Evolutionary conservation across 2,888 invertebrate species (phyloP), one percentile per base, ranked within the genome.

Genomic region (Hypolimnas misippus): DNA sequence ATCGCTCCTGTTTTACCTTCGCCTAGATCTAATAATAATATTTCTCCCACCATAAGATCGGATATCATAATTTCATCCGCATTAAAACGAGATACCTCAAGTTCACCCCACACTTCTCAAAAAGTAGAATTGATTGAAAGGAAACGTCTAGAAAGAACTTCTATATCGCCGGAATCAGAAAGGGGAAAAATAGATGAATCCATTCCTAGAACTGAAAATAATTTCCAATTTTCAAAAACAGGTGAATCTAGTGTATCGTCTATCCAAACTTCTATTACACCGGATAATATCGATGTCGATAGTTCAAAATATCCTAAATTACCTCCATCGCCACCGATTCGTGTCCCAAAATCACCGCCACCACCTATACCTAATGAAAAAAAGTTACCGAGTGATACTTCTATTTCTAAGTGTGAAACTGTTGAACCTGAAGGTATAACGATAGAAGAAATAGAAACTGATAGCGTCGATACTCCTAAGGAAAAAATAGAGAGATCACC

Each of bases 331-430:
- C 68, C 72, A 16, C 71, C 71, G 5, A 50, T 68, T 68, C 79
- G 81, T 67, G 77, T 71, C 67, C 84, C 85, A 70, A 88, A 83
- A 73, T 81, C 86, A 21, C 86, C 82, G 38, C 78, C 88, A 33
- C 87, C 90, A 50, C 86, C 89, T 16, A 63, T 72, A 63, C 71
- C 72, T 4, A 65, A 70, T 29, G 69, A 71, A 51, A 67, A 56
- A 60, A 67, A 33, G 67, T 66, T 21, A 66, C 69, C 56, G 65
- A 71, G 42, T 75, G 81, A 35, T 7, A 16, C 50, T 2, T 16
- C 54, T 35, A 52, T 61, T 57, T 62, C 29, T 62, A 63, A 40
- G 57, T 65, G 64, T 29, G 40, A 67, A 16, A 42, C 59, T n/a
- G 68, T 70, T 40, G 70, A 70, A 60, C 58, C 55, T 14, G 65